phyloP scores from a whole-genome alignment of 2,113 vertebrate genomes.

The Mirza zaza region DNA sequence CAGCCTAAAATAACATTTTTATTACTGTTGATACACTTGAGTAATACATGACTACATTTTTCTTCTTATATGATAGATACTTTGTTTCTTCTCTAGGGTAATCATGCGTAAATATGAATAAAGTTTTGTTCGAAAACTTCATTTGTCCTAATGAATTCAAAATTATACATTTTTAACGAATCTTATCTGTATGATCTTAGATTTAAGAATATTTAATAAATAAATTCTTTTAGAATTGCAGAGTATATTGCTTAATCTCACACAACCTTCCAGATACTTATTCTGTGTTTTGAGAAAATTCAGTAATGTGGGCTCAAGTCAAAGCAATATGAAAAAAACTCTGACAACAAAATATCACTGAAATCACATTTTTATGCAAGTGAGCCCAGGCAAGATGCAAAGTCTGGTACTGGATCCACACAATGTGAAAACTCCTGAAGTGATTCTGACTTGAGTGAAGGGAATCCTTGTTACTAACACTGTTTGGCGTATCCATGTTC shows the following conservation, averaged over 20 bases:
- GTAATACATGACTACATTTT: not conserved
- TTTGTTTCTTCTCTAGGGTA: constrained; percentile 15
- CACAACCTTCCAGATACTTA: not conserved
- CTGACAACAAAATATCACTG: not conserved
- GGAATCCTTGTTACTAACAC: not conserved
- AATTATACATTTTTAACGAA: not conserved
- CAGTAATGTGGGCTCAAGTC: constrained; percentile 25
- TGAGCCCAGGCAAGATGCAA: not conserved
- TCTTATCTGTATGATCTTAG: constrained; percentile 9
- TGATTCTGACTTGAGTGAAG: not conserved
- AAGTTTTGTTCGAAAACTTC: not conserved
- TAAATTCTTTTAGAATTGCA: not conserved
- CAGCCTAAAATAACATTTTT: not conserved
- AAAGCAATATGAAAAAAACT: not conserved
- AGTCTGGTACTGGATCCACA: not conserved
- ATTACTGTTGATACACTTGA: not conserved
- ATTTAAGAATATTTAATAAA: not conserved
- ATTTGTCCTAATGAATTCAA: constrained; percentile 1
- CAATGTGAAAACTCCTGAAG: not conserved
- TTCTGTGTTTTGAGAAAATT: constrained; percentile 42
- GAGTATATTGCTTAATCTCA: not conserved
- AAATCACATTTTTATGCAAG: not conserved
- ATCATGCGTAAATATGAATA: not conserved
- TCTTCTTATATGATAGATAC: not conserved
- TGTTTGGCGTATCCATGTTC: not conserved